phyloP scores from a whole-genome alignment of 2,113 vertebrate genomes.

The Herpetotheres cachinnans region DNA sequence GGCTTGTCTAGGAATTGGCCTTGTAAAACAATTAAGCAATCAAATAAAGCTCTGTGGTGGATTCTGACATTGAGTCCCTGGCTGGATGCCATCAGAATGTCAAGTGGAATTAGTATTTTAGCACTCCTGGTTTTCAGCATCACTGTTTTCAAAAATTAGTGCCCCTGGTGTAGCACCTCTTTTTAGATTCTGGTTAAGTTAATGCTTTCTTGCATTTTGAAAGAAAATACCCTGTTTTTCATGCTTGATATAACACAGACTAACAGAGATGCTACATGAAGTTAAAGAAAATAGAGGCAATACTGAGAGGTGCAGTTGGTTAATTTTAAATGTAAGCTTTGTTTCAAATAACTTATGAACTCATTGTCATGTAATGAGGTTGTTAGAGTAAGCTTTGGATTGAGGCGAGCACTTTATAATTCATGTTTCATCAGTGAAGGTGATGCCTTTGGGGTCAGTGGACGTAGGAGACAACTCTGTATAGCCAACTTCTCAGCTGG shows the following conservation, averaged over 20 bases:
- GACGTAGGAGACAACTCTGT: background rate
- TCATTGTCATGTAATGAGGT: background rate
- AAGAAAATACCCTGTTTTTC: background rate
- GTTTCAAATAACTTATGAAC: background rate
- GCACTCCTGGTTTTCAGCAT: background rate
- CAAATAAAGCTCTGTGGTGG: slow-evolving; percentile 47
- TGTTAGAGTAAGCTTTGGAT: background rate
- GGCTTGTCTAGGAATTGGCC: slow-evolving; percentile 20
- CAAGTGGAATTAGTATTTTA: slow-evolving; percentile 50
- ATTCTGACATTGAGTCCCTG: slow-evolving; percentile 31
- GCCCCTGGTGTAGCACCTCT: background rate
- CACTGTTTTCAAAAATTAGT: background rate
- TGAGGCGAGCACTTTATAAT: background rate
- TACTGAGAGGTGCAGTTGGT: background rate
- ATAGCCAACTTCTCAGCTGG: slow-evolving; percentile 47
- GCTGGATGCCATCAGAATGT: slow-evolving; percentile 38
- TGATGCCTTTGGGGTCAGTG: background rate
- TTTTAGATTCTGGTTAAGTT: background rate
- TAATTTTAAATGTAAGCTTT: background rate
- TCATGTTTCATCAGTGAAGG: background rate
- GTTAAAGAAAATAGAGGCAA: background rate
- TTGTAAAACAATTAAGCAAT: slow-evolving; percentile 61
- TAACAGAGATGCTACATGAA: background rate
- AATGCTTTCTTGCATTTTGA: background rate
- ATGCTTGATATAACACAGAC: background rate